phyloP scores from a whole-genome alignment of 2,888 invertebrate genomes.

The Drosophila austrosaltans region DNA sequence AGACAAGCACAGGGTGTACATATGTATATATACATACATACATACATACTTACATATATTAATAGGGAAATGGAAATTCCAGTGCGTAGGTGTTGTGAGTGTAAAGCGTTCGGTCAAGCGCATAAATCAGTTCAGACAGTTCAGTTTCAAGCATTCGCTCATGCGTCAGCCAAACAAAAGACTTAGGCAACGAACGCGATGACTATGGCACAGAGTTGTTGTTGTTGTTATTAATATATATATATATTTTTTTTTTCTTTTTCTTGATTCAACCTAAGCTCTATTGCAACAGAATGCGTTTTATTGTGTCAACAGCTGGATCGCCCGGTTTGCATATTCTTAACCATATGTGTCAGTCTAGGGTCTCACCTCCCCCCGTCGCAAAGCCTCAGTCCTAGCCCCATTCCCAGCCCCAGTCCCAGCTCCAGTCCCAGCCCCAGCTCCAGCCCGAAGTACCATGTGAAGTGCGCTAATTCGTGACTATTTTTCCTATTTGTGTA shows the following conservation, averaged over 20 bases:
- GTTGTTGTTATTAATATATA: too few relatives aligned
- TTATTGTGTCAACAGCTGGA: constrained; percentile 67
- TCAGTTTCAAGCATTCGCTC: constrained; percentile 54
- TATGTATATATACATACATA: neutral
- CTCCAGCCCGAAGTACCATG: constrained; percentile 32
- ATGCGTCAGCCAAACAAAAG: constrained; percentile 77
- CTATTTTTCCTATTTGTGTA: constrained; percentile 61
- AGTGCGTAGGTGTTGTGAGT: constrained; percentile 65
- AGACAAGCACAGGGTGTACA: neutral
- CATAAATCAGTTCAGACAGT: constrained; percentile 67
- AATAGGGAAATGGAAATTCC: constrained; percentile 52
- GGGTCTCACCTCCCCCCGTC: constrained; percentile 21
- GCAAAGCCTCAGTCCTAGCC: neutral
- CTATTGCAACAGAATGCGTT: constrained; percentile 72
- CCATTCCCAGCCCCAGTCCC: constrained; percentile 15
- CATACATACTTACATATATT: constrained; percentile 40
- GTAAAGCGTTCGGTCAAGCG: constrained; percentile 63
- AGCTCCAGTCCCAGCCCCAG: constrained; percentile 17
- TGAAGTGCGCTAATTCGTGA: constrained; percentile 75
- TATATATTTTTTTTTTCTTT: too few relatives aligned
- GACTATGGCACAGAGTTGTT: constrained; percentile 6
- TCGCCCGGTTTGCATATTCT: constrained; percentile 57
- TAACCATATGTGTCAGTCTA: constrained; percentile 49
- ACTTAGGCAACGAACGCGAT: constrained; percentile 72
- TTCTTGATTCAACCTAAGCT: constrained; percentile 19